phyloP scores from a whole-genome alignment of 2,113 vertebrate genomes.

The Pseudorectes ferrugineus region DNA sequence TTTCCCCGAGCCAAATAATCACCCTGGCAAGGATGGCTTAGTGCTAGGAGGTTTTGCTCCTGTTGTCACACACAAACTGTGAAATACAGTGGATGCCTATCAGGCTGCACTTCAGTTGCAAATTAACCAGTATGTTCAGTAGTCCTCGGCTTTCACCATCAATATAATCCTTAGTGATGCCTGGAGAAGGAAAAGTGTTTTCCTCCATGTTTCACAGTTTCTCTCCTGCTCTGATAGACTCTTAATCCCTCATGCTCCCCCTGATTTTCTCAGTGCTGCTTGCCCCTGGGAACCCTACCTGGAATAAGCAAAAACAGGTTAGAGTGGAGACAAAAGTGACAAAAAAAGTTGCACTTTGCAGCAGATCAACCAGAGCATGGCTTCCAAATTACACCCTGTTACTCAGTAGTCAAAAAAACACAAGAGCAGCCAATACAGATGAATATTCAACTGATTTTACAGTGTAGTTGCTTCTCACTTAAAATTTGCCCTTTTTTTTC shows the following conservation, averaged over 20 bases:
- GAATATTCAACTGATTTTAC: not conserved
- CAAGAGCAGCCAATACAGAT: not conserved
- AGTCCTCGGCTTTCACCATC: not conserved
- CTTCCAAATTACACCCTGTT: not conserved
- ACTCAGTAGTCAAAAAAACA: not conserved
- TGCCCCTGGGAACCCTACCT: not conserved
- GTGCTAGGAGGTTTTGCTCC: not conserved
- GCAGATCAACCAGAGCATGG: not conserved
- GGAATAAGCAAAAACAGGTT: not conserved
- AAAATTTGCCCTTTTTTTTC: not conserved
- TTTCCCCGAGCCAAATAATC: not conserved
- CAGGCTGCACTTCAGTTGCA: not conserved
- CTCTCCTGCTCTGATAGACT: not conserved
- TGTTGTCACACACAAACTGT: not conserved
- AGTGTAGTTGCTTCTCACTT: not conserved
- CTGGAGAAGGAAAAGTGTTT: not conserved
- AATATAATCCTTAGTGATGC: not conserved
- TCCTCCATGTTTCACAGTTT: not conserved
- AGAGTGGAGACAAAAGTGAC: not conserved
- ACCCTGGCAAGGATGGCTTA: not conserved
- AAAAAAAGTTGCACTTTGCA: not conserved
- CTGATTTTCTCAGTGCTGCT: not conserved
- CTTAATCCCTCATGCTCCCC: not conserved
- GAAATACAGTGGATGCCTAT: rapidly evolving
- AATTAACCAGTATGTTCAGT: not conserved